These are phyloP conservation scores for Poeciliopsis paucimaculata DNA, from an alignment of 2,797 vertebrate genomes.

Conservation along the genomic window DNA sequence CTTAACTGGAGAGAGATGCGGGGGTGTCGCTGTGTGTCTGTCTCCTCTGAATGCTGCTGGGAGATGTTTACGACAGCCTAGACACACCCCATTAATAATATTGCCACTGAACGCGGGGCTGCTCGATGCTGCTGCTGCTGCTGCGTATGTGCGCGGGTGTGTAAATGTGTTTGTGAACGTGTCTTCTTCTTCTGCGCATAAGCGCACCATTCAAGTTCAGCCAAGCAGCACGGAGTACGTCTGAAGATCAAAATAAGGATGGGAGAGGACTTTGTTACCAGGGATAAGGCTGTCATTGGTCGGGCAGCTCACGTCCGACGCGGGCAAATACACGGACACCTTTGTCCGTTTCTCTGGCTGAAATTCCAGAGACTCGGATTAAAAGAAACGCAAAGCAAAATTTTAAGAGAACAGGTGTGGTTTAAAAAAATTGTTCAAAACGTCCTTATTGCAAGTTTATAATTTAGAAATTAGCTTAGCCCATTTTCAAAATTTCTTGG, in stretches of 20 bases:
- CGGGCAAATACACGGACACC: background rate
- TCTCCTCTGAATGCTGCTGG: slow-evolving; percentile 61
- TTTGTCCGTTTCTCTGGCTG: slow-evolving; percentile 20
- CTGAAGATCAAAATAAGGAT: slow-evolving; percentile 57
- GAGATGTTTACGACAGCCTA: slow-evolving; percentile 74
- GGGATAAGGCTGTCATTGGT: slow-evolving; percentile 28
- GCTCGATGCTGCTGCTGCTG: slow-evolving; percentile 17
- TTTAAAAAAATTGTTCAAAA: background rate
- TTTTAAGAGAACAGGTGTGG: background rate
- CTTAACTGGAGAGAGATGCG: slow-evolving; percentile 58
- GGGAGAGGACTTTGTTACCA: slow-evolving; percentile 41
- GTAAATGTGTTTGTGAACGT: slow-evolving; percentile 30
- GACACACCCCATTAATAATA: slow-evolving; percentile 79
- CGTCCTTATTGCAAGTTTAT: background rate
- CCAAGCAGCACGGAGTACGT: slow-evolving; percentile 47
- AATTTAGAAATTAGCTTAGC: background rate
- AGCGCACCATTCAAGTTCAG: slow-evolving; percentile 41
- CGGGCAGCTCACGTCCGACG: slow-evolving; percentile 25
- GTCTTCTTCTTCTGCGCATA: slow-evolving; percentile 28
- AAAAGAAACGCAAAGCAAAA: background rate
- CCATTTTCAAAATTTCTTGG: background rate
- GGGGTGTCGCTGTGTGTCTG: slow-evolving; percentile 35
- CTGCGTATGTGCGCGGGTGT: slow-evolving; percentile 1
- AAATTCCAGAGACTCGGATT: background rate
- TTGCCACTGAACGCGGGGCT: slow-evolving; percentile 50